Conservation (phyloP, 2,888 invertebrate species). For the Brachyptera risi region DNA sequence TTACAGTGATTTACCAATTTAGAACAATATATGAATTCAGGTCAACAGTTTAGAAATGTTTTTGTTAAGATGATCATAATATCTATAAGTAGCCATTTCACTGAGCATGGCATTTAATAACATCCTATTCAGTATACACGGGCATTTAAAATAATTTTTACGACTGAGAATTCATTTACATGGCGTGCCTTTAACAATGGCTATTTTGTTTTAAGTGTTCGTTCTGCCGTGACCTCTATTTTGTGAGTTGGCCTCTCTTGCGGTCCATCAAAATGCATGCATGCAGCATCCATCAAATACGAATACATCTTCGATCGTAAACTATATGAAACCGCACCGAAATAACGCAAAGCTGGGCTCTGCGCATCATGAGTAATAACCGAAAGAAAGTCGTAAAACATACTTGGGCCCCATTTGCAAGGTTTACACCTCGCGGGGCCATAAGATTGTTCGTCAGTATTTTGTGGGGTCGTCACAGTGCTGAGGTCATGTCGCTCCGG, state of each 20-base stretch:
- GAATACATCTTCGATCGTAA: neutral
- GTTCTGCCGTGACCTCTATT: neutral
- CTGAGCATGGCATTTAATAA: neutral
- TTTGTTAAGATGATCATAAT: constrained; percentile 17
- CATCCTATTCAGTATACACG: too few relatives aligned
- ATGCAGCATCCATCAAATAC: neutral
- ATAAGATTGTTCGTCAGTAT: too few relatives aligned
- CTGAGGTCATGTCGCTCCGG: too few relatives aligned
- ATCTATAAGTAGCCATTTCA: neutral
- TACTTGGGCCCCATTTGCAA: too few relatives aligned
- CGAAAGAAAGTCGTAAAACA: too few relatives aligned
- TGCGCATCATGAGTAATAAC: neutral
- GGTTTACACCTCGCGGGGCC: too few relatives aligned
- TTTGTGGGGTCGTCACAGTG: too few relatives aligned
- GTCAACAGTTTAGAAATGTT: constrained; percentile 16
- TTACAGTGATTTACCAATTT: constrained; percentile 13
- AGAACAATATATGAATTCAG: constrained; percentile 18
- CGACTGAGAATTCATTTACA: constrained; percentile 14
- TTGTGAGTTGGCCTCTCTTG: neutral
- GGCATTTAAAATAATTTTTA: neutral
- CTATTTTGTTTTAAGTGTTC: constrained; percentile 3
- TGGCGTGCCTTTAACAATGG: constrained; percentile 9
- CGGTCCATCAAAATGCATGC: constrained; percentile 10
- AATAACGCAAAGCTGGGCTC: neutral
- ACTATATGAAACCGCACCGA: constrained; percentile 4